Evolutionary conservation across 1,140 invertebrate genomes (phyloP).

Genomic region (Trichoplusia ni): DNA sequence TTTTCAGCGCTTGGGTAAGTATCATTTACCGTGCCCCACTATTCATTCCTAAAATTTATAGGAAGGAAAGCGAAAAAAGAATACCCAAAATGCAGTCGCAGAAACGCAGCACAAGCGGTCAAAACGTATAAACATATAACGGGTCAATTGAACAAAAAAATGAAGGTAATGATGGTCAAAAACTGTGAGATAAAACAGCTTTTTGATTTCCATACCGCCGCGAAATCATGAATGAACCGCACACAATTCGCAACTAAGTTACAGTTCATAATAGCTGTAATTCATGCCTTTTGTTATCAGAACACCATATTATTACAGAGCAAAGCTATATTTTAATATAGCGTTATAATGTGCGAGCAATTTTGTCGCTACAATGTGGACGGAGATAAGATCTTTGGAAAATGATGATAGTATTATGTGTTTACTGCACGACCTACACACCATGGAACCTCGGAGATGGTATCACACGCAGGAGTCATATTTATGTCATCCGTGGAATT

Average conservation of each 20-base stretch:
- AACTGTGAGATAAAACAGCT: background rate
- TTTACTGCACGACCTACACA: constrained; percentile 15
- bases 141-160: too few relatives aligned
- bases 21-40: too few relatives aligned
- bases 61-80: too few relatives aligned
- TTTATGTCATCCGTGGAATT: background rate
- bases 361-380: constrained; percentile 31
- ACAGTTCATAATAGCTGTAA: constrained; percentile 22
- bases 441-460: constrained; percentile 12
- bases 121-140: too few relatives aligned
- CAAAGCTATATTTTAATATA: constrained; percentile 22
- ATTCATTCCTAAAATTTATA: too few relatives aligned
- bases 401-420: constrained; percentile 27
- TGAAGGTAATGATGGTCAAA: too few relatives aligned
- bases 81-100: too few relatives aligned
- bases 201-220: background rate
- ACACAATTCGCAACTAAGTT: background rate
- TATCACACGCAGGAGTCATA: constrained; percentile 1
- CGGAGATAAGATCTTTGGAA: constrained; percentile 18
- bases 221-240: background rate
- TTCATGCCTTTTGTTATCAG: constrained; percentile 15
- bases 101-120: too few relatives aligned
- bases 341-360: constrained; percentile 23
- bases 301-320: constrained; percentile 8
- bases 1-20: too few relatives aligned